A percentile compares a stretch with the other conserved stretches of the same genome.
phyloP scores from a whole-genome alignment of 2,888 invertebrate genomes.

The Erebia palarica region DNA sequence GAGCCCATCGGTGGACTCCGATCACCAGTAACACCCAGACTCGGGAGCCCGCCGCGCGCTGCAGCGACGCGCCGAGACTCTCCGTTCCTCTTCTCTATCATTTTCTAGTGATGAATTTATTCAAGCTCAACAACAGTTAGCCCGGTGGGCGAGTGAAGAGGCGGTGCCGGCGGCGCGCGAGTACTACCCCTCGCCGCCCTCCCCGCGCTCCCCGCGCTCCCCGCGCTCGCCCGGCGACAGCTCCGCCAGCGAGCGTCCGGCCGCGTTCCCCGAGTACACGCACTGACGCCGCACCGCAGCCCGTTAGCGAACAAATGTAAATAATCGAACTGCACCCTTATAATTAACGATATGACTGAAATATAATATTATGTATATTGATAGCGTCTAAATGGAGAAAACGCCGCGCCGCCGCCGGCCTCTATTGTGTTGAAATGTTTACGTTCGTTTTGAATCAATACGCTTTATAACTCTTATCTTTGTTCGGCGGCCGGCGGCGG shows the following conservation, averaged over 20 bases:
- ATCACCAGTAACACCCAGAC: slow-evolving; percentile 27
- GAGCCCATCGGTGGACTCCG: slow-evolving; percentile 40
- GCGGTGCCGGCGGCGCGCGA: slow-evolving; percentile 84
- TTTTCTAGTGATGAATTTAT: slow-evolving; percentile 98
- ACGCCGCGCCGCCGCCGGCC: slow-evolving; percentile 55
- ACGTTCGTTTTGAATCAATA: slow-evolving; percentile 71
- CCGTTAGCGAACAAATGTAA: slow-evolving; percentile 59
- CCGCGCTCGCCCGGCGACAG: slow-evolving; percentile 50
- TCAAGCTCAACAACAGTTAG: slow-evolving; percentile 98
- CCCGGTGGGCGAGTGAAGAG: slow-evolving; percentile 97
- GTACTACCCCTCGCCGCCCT: slow-evolving; percentile 65
- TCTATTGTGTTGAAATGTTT: slow-evolving; percentile 57
- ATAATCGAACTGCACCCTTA: slow-evolving; percentile 66
- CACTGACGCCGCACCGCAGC: slow-evolving; percentile 59
- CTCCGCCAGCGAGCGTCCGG: slow-evolving; percentile 72
- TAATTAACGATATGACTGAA: slow-evolving; percentile 76
- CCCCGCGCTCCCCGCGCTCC: slow-evolving; percentile 44
- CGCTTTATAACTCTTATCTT: slow-evolving; percentile 75
- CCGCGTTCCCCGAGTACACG: slow-evolving; percentile 64
- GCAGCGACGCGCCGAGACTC: slow-evolving; percentile 71
- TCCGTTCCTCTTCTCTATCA: slow-evolving; percentile 90
- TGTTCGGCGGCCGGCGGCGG: slow-evolving; percentile 59
- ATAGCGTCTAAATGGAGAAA: slow-evolving; percentile 57
- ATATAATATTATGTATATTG: slow-evolving; percentile 55
- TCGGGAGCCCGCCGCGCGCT: slow-evolving; percentile 49